Base-by-base conservation (phyloP, 2,797 vertebrate species). In the Anabas testudineus region DNA sequence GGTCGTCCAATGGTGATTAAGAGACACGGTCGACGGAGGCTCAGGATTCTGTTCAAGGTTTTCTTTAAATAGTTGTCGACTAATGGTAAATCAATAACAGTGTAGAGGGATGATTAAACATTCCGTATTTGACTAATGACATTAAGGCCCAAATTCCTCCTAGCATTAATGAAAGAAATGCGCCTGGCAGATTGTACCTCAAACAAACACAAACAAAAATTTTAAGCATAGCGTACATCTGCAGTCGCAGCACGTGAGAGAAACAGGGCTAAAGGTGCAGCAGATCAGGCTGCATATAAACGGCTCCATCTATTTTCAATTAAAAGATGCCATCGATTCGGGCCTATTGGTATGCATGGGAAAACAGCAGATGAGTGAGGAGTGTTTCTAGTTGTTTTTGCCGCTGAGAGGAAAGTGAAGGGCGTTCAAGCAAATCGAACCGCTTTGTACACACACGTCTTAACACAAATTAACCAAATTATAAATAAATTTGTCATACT, bases 21-120 rank as follows among this genome's bases (percentile, higher is more conserved):
- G 83, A 89, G 73, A 82, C 62, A 45, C 78, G 70, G 36, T 83
- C 37, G 62, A 78, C 76, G 28, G 42, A 62, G 56, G 74, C 80
- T 72, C 16, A 7, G 67, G 66, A 83, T 91, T 63, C 77, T 69
- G 69, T 86, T 85, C 85, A 87, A 87, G 82, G 85, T 86, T 91
- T 88, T 87, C 86, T 92, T 92, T 86, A 92, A 93, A 94, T 86
- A 91, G 92, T 91, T 85, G 76, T 87, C 47, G 52, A 82, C 87
- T 94, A 94, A 94, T 94, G 90, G 86, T 80, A 88, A 94, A 95
- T 95, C 93, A 77, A 94, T 94, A 90, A 75, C 30, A 19, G 48
- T 67, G 86, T 63, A 26, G 80, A 82, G 76, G 85, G 78, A 90
- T 91, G 92, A 94, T 94, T 94, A 92, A 93, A 88, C 90, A 89